These are phyloP conservation scores for Mayetiola destructor DNA, from an alignment of 2,888 invertebrate genomes.

Conservation along the genomic window DNA sequence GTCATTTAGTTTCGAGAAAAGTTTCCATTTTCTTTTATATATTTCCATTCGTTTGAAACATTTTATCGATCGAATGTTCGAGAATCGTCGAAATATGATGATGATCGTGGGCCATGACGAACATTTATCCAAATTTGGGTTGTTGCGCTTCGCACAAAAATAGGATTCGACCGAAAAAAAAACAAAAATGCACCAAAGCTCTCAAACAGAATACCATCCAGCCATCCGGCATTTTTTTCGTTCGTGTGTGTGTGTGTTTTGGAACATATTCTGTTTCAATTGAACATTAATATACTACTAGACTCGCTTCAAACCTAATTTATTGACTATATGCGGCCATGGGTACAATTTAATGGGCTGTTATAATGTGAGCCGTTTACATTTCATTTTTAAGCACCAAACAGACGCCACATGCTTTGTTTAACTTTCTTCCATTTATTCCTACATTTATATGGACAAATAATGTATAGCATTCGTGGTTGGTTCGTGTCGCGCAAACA, in stretches of 20 bases:
- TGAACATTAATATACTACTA: too few species aligned
- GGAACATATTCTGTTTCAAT: too few species aligned
- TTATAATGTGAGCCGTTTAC: constrained; percentile 9
- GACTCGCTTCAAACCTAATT: constrained; percentile 1
- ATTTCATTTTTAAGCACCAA: constrained; percentile 7
- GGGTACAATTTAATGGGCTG: constrained; percentile 1
- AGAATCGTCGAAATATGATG: too few species aligned
- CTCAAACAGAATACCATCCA: background rate
- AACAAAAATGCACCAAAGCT: background rate
- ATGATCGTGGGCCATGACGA: background rate
- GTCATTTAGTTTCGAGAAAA: too few species aligned
- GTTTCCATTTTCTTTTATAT: background rate
- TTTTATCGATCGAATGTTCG: too few species aligned
- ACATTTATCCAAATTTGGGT: constrained; percentile 7
- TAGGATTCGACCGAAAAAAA: background rate
- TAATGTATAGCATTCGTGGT: background rate
- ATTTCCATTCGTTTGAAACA: too few species aligned
- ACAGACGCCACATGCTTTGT: constrained; percentile 10
- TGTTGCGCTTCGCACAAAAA: background rate
- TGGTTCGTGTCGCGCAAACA: background rate
- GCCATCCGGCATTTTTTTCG: background rate
- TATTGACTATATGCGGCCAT: constrained; percentile 9
- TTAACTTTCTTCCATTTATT: background rate
- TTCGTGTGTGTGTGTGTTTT: too few species aligned
- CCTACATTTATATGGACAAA: too few species aligned